Evolutionary conservation across 2,113 vertebrate genomes (phyloP).

Genomic region (Lagopus muta): DNA sequence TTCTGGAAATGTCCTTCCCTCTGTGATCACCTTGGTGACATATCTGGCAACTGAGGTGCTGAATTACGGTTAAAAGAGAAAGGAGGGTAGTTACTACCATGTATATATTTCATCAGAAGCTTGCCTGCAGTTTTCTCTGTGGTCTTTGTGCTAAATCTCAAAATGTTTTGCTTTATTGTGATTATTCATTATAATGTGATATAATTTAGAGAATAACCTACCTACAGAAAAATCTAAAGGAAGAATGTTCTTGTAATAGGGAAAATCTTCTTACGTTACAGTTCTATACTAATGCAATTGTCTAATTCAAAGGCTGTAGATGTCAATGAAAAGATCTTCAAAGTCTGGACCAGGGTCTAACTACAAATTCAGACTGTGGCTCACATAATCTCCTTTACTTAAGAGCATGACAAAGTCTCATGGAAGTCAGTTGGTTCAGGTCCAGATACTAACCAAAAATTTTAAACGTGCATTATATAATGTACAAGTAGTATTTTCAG

Average conservation of each 20-base stretch:
- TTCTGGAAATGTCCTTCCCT: not conserved
- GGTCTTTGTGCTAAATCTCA: not conserved
- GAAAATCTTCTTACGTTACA: not conserved
- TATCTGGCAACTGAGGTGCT: constrained; percentile 18
- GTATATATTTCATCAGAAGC: constrained; percentile 45
- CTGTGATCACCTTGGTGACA: not conserved
- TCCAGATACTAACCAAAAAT: not conserved
- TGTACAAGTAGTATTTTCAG: not conserved
- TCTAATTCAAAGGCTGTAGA: not conserved
- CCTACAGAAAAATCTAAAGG: not conserved
- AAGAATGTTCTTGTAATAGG: not conserved
- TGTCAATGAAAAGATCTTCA: not conserved
- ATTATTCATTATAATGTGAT: not conserved
- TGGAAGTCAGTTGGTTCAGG: not conserved
- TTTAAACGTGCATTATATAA: not conserved
- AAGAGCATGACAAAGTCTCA: not conserved
- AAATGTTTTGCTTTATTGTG: not conserved
- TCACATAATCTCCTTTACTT: not conserved
- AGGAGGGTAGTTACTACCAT: not conserved
- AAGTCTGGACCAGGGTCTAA: not conserved
- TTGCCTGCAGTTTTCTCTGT: not conserved
- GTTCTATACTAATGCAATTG: not conserved
- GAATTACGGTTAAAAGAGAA: constrained; percentile 34
- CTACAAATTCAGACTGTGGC: not conserved
- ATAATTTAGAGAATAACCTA: not conserved